Base-by-base conservation (phyloP, 2,888 invertebrate species). In the Itoplectis maculator region DNA sequence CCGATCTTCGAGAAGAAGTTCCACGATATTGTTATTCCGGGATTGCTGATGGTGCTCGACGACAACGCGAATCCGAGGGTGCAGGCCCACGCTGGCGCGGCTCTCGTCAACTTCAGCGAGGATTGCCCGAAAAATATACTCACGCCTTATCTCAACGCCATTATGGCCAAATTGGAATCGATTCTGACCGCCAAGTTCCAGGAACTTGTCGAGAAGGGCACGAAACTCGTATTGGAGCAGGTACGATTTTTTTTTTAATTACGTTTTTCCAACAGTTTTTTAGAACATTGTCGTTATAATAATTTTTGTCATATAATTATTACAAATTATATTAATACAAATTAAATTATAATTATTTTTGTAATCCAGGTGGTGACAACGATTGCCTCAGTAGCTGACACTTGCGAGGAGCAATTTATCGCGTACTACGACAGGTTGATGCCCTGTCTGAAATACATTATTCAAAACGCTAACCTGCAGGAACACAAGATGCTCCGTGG, bases 71-170 rank as follows among this genome's bases (percentile, higher is more conserved):
- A 98, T 93, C 99, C 99, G 0, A 95, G 99, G 87, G 99, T 99
- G 83, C 94, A 96, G 93, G 96, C 96, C 74, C 96, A 96, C 88
- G 95, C 95, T 88, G 97, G 99, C 61, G 99, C 99, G 70, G 99
- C 99, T 65, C 94, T 99, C 85, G 99, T 99, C 0, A 99, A 99
- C 94, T 99, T 99, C 94, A 98, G 98, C 90, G 99, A 99, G 94
- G 99, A 99, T 93, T 99, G 99, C 93, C 99, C 99, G 0, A 99
- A 99, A 93, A 95, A 96, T 88, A 98, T 99, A 87, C 94, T 99
- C 84, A 96, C 96, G 9, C 96, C 96, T 85, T 99, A 99, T 92
- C 95, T 99, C 84, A 97, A 98, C 89, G 96, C 96, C 23, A 96
- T 99, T 86, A 98, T 99, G 96, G 94, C 94, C 75, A 98, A 98